Evolutionary conservation across 2,113 vertebrate species (phyloP), one percentile per base, ranked within the genome.

Genomic region (Lethenteron camtschaticum): DNA sequence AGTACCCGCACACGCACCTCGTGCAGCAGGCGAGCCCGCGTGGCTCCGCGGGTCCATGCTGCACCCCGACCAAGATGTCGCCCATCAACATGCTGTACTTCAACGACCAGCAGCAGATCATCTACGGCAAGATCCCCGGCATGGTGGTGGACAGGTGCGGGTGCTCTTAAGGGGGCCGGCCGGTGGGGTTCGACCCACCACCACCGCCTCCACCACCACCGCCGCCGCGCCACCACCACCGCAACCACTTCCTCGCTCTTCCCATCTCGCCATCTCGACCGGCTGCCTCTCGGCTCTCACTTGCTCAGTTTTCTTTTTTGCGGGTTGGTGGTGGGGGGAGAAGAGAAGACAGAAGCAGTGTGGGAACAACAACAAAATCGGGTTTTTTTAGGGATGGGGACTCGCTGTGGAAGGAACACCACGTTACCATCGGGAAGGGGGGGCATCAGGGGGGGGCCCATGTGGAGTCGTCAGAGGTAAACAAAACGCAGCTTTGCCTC

Each of bases 51-150:
- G 90, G 90, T 72, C 90, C 92, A 68, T 97, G 92, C 84, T 97
- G 92, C 74, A 95, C 90, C 12, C 92, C 90, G 12, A 97, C 90
- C 80, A 97, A 96, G 85, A 97, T 97, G 92, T 97, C 92, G 57
- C 92, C 92, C 70, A 97, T 97, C 83, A 96, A 96, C 81, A 97
- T 97, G 92, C 86, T 97, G 72, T 97, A 97, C 81, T 97, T 97
- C 81, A 97, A 97, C 73, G 92, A 96, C 83, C 95, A 97, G 78
- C 90, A 97, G 81, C 89, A 97, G 78, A 97, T 96, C 76, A 97
- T 97, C 80, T 92, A 97, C 13, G 92, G 92, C 75, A 96, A 97
- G 82, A 96, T 96, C 78, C 90, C 92, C 1, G 92, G 90, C 73
- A 96, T 96, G 92, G 92, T 96, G 76, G 92, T 96, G 70, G 92